These are phyloP conservation scores for Gymnocheta viridis DNA, from an alignment of 2,888 invertebrate species.

Conservation along the genomic window DNA sequence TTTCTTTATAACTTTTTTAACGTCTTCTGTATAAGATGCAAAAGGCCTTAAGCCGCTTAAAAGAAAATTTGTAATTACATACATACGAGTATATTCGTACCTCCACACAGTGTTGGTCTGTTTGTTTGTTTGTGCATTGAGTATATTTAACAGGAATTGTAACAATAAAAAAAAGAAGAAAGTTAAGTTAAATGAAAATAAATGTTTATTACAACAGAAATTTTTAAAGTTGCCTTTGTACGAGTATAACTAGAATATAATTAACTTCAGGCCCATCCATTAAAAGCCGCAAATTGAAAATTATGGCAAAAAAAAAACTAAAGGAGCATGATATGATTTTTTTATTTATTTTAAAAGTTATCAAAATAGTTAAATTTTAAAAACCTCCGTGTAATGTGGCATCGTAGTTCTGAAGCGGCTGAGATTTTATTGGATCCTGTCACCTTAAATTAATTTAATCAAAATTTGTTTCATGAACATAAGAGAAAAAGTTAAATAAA, in stretches of 20 bases:
- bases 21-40: conserved; percentile 38
- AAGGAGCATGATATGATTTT: no score
- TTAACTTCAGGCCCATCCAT: neutral
- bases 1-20: neutral
- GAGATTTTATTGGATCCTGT: no score
- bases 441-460: no score
- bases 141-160: conserved; percentile 26
- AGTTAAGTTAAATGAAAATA: conserved; percentile 57
- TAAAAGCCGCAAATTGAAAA: conserved; percentile 32
- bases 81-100: neutral
- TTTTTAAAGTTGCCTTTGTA: neutral
- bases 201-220: neutral
- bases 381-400: no score
- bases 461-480: no score
- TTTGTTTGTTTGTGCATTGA: neutral
- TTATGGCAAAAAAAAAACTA: conserved; percentile 8
- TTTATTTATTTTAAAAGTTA: no score
- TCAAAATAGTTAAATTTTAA: no score
- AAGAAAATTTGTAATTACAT: neutral
- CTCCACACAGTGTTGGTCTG: no score
- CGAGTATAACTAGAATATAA: no score
- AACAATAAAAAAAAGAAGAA: conserved; percentile 38
- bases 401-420: no score
- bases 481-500: neutral
- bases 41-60: conserved; percentile 55